Evolutionary conservation across 2,113 vertebrate species (phyloP).

Genomic region (Tauraco erythrolophus): DNA sequence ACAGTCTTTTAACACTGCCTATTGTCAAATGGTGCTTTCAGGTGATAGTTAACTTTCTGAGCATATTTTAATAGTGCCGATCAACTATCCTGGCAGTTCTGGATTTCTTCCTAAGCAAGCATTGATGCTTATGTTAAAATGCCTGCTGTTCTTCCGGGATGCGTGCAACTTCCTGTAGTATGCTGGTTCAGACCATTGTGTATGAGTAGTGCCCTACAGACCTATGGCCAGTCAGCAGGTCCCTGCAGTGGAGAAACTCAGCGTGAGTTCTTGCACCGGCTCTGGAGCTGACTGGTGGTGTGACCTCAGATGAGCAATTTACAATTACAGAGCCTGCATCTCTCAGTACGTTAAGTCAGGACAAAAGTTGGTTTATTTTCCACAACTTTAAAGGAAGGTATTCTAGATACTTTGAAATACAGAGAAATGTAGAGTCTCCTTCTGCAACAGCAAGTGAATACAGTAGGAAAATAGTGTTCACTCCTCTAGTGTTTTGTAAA

Average conservation of each 20-base stretch:
- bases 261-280: background rate
- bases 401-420: background rate
- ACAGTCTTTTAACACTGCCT: background rate
- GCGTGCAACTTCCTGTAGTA: rapidly evolving
- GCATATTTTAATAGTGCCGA: background rate
- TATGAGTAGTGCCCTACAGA: background rate
- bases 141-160: background rate
- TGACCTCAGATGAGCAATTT: background rate
- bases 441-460: background rate
- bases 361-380: background rate
- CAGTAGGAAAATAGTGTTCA: background rate
- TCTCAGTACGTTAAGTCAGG: rapidly evolving
- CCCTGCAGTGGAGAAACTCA: no score
- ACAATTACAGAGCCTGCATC: background rate
- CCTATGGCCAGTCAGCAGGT: background rate
- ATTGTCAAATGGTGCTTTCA: background rate
- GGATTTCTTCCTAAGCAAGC: background rate
- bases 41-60: background rate
- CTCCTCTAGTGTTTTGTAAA: background rate
- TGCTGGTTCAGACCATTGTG: background rate
- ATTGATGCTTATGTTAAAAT: background rate
- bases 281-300: background rate
- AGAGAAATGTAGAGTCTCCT: background rate
- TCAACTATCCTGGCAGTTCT: background rate
- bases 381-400: background rate